Conservation (phyloP, 2,797 vertebrate species). For the Taeniopygia guttata region DNA sequence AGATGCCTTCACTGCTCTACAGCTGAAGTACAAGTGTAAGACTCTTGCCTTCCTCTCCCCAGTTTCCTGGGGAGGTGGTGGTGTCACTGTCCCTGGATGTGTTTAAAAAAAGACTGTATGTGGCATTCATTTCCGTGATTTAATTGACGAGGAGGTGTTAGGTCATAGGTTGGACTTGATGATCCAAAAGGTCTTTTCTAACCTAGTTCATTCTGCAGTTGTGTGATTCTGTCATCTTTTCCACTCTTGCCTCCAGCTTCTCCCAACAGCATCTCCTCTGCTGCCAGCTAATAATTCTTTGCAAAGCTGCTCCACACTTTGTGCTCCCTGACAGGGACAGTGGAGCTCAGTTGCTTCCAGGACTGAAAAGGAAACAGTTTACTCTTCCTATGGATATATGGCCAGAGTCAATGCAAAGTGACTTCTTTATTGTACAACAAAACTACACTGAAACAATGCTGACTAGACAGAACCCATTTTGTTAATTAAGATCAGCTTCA, state of each 20-base stretch:
- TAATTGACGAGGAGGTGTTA: background rate
- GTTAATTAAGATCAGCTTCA: background rate
- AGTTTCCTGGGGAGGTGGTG: background rate
- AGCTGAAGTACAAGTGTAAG: background rate
- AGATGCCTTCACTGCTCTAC: background rate
- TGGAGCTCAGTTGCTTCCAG: background rate
- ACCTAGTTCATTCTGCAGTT: background rate
- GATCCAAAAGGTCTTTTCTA: background rate
- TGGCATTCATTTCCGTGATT: no score
- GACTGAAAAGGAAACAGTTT: background rate
- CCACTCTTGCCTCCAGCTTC: background rate
- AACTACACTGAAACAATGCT: background rate
- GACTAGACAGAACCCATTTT: background rate
- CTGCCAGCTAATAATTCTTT: background rate
- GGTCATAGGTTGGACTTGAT: background rate
- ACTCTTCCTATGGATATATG: rapidly evolving
- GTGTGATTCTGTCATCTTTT: background rate
- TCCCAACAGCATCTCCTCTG: background rate
- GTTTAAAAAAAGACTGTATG: background rate
- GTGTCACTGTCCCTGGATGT: rapidly evolving
- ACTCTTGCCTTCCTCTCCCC: no score
- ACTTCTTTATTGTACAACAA: background rate
- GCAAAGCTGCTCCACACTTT: background rate
- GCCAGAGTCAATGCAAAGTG: background rate
- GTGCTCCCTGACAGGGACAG: background rate